Evolutionary conservation across 2,113 vertebrate genomes (phyloP), one percentile per base, ranked within the genome.

Genomic region (Fregetta grallaria): DNA sequence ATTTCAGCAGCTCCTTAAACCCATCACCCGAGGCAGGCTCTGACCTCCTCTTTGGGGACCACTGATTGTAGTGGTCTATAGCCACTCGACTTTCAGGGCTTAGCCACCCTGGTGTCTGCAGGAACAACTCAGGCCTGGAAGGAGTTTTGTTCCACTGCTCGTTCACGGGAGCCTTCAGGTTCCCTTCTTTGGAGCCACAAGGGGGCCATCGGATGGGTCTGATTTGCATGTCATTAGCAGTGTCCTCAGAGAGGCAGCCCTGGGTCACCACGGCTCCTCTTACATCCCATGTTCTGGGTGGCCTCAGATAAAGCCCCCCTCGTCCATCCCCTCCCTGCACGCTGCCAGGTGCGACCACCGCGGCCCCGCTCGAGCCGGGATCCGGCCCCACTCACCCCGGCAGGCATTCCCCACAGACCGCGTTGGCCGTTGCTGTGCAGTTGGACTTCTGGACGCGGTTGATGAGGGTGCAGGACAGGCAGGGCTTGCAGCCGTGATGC

Each of bases 331-430:
- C 9, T 34, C n/a, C 34, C 58, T 1, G 4, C 32, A 4, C 0
- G 3, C 7, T 50, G 50, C 70, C 40, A 16, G 29, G 7, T 1
- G 44, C 3, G 4, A 44, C 17, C 10, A 1, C 15, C 3, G 7
- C 8, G 1, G 42, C n/a, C 8, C 5, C 0, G 3, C 45, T 3
- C 0, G 0, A 19, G 19, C 53, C 3, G 8, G 6, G 44, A 25
- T 6, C 34, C 0, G 3, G 19, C 49, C 19, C 38, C 3, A 44
- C 97, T 97, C 78, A 99, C 98, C 98, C 98, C 0, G 98, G 98
- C 72, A 99, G 97, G 89, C 98, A 99, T 53, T 98, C 98, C 65
- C 98, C 98, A 9, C 99, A 99, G 22, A 97, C 89, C 0, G 98
- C 96, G 4, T 99, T 98, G 38, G 97, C 92, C 5, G 94, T 97